These are phyloP conservation scores for Phrixothrix hirtus DNA, from an alignment of 2,888 invertebrate species.

Conservation along the genomic window DNA sequence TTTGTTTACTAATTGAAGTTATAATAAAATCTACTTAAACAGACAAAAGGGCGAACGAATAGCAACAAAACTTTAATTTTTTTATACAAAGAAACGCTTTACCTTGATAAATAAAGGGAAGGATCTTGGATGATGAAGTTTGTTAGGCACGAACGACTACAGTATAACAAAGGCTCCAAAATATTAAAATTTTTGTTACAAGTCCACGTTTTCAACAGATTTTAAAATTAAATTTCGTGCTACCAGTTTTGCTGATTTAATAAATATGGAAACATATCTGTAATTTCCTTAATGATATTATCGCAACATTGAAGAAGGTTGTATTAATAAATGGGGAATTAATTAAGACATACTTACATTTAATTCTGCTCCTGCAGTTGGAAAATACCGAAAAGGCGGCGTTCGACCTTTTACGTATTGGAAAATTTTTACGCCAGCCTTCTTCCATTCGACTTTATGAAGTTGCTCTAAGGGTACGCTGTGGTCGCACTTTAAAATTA, in stretches of 20 bases:
- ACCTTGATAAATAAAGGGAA: too few species aligned
- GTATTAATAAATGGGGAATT: too few species aligned
- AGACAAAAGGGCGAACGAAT: background rate
- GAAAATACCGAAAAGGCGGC: conserved; percentile 72
- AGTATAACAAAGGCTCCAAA: too few species aligned
- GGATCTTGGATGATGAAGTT: too few species aligned
- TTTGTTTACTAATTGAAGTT: conserved; percentile 7
- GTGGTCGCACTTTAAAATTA: conserved; percentile 74
- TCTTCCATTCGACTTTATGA: conserved; percentile 78
- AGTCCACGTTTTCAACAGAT: too few species aligned
- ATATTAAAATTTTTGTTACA: too few species aligned
- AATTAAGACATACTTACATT: conserved; percentile 70
- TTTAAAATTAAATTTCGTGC: too few species aligned
- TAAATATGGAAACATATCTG: too few species aligned
- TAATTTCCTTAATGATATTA: too few species aligned
- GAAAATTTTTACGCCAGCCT: conserved; percentile 74
- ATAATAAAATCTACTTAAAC: background rate
- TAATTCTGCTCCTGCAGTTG: conserved; percentile 71
- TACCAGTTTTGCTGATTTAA: too few species aligned
- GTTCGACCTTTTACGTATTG: conserved; percentile 78
- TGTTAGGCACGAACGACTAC: too few species aligned
- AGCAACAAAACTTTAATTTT: background rate
- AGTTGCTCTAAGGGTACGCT: conserved; percentile 73
- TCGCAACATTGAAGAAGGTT: too few species aligned
- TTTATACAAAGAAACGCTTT: background rate